Base-by-base conservation (phyloP, 2,888 invertebrate species). In the Xestobium rufovillosum region DNA sequence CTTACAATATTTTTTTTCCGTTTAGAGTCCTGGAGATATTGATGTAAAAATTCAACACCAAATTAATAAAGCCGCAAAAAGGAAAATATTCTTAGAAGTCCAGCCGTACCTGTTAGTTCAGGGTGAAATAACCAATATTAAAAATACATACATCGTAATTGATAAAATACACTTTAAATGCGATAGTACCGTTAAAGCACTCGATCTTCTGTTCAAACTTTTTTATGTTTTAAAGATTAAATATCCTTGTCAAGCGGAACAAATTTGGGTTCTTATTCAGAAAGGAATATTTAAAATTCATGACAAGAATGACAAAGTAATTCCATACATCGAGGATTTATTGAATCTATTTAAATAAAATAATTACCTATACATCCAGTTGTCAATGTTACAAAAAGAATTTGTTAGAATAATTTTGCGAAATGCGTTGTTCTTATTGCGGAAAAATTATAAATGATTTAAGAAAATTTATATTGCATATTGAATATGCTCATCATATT, bases 141-240 rank as follows among this genome's bases (percentile, higher is more conserved):
- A 23, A 17, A 38, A 28, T 26, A 14, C 14, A 4, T 38, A 38
- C 23, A 36, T 38, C 10, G 28, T 35, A 13, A 36, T 38, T 8
- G 38, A 38, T 31, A 36, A 35, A 19, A 13, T 38, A 28, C 28
- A 36, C 14, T 38, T 37, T 17, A 9, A 38, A 3, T 15, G 10
- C 14, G 29, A 38, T 3, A 35, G 34, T 28, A 13, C 14, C 11
- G 14, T 38, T 3, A 38, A 38, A 29, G 38, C 28, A 12, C 9
- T 38, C 2, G 38, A 38, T 13, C 15, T 29, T 19, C 29, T 38
- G 19, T 38, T 38, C 15, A 36, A 38, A 36, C 14, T 12, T 14
- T 38, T 38, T 14, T 35, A 14, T 27, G 28, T 19, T 3, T 16
- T 34, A 8, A 36, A 29, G 6, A 16, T 19, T n/a, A 27, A 26